A percentile compares a stretch with the other conserved stretches of the same genome.
These are phyloP conservation scores for Diphyllodes magnificus DNA, from an alignment of 2,113 vertebrate species.

Conservation along the genomic window DNA sequence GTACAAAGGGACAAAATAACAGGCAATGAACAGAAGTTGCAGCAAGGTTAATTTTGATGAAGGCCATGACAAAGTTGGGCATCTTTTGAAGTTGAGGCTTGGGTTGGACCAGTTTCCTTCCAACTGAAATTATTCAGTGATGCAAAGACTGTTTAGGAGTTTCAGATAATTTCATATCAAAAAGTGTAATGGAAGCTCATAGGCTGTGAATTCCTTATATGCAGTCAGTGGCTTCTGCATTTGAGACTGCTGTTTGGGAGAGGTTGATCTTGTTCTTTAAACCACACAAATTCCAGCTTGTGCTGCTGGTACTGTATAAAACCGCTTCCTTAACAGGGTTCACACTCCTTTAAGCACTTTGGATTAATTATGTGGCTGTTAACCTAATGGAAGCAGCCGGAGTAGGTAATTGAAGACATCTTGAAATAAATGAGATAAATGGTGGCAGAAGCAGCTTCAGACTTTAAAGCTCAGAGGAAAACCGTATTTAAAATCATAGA, in stretches of 20 bases:
- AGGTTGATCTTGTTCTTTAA: not conserved
- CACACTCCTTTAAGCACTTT: not conserved
- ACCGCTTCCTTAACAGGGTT: not conserved
- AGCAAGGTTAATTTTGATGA: not conserved
- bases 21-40: not conserved
- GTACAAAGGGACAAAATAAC: not conserved
- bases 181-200: not conserved
- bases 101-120: not conserved
- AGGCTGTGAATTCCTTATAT: not conserved
- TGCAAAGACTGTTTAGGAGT: not conserved
- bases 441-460: not conserved
- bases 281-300: not conserved
- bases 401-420: conserved; percentile 23
- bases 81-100: not conserved
- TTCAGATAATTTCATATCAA: not conserved
- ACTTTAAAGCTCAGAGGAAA: not conserved
- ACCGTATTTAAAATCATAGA: not conserved
- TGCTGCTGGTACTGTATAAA: not conserved
- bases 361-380: conserved; percentile 19
- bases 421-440: conserved; percentile 38
- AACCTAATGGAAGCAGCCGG: not conserved
- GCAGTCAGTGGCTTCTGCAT: not conserved
- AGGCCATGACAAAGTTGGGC: not conserved
- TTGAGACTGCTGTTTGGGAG: not conserved
- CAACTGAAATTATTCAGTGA: not conserved